A percentile compares a stretch with the other conserved stretches of the same genome.
phyloP scores from a whole-genome alignment of 2,113 vertebrate species.

The Elaphurus davidianus region DNA sequence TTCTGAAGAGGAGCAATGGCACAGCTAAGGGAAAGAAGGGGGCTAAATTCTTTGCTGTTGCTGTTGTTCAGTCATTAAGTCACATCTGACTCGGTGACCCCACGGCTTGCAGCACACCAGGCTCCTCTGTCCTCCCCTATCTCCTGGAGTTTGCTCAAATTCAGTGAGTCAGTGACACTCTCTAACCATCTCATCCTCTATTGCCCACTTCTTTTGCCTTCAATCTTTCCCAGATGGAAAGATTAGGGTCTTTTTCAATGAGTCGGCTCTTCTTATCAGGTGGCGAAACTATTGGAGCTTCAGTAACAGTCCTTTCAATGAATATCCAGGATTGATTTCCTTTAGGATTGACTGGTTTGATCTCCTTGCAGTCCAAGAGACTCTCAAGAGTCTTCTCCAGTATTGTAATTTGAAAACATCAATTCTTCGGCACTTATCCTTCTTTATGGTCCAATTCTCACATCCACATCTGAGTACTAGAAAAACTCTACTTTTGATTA shows the following conservation, averaged over 20 bases:
- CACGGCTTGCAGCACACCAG: neutral
- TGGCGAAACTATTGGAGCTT: neutral
- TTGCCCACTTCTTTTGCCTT: neutral
- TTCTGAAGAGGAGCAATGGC: neutral
- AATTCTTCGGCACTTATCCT: neutral
- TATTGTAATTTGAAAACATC: neutral
- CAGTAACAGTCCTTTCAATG: neutral
- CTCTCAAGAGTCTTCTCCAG: neutral
- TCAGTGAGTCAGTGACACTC: neutral
- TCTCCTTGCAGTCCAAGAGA: neutral
- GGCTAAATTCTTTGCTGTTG: neutral
- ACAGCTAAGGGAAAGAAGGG: neutral
- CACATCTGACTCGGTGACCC: neutral
- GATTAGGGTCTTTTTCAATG: neutral
- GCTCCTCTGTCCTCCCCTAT: neutral
- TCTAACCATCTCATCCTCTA: neutral
- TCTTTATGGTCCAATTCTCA: neutral
- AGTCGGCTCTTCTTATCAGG: neutral
- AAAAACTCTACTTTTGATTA: neutral
- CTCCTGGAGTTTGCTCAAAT: neutral
- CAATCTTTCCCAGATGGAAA: neutral
- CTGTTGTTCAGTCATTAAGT: neutral
- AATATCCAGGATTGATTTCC: neutral
- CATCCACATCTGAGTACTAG: neutral
- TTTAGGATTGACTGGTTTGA: neutral